Evolutionary conservation across 2,888 invertebrate species (phyloP).

Genomic region (Drosophila melanocephala): DNA sequence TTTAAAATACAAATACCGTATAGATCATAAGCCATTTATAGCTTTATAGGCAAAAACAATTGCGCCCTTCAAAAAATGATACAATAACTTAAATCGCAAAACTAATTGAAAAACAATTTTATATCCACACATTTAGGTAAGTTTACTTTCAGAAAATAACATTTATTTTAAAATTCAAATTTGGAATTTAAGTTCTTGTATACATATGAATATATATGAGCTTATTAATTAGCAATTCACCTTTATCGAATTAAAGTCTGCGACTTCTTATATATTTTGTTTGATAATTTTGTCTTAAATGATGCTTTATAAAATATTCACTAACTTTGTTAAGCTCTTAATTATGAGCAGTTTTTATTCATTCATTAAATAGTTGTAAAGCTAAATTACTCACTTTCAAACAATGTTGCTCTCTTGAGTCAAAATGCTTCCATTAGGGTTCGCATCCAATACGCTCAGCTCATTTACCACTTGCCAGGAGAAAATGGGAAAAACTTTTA

Average conservation of each 20-base stretch:
- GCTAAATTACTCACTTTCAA: slow-evolving; percentile 17
- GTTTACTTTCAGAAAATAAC: slow-evolving; percentile 1
- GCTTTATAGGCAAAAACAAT: slow-evolving; percentile 34
- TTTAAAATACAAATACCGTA: slow-evolving; percentile 35
- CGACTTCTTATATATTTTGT: background rate
- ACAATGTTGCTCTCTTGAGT: slow-evolving; percentile 10
- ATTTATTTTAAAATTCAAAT: background rate
- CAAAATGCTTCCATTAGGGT: slow-evolving; percentile 15
- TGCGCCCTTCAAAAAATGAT: slow-evolving; percentile 1
- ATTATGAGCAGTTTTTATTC: slow-evolving; percentile 2
- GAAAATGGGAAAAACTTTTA: slow-evolving; percentile 18
- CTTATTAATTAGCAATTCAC: background rate
- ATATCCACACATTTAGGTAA: slow-evolving; percentile 9
- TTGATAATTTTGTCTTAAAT: background rate
- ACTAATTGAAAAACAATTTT: background rate
- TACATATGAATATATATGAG: background rate
- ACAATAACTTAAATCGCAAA: slow-evolving; percentile 6
- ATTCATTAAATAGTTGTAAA: slow-evolving; percentile 7
- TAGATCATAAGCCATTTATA: slow-evolving; percentile 17
- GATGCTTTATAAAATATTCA: background rate
- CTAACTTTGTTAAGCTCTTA: background rate
- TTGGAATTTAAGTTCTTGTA: background rate
- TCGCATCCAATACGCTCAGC: slow-evolving; percentile 4
- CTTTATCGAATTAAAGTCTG: background rate
- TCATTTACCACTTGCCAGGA: slow-evolving; percentile 29